Evolutionary conservation across 2,797 vertebrate species (phyloP), one percentile per base, ranked within the genome.

Genomic region (Lutjanus argentimaculatus): DNA sequence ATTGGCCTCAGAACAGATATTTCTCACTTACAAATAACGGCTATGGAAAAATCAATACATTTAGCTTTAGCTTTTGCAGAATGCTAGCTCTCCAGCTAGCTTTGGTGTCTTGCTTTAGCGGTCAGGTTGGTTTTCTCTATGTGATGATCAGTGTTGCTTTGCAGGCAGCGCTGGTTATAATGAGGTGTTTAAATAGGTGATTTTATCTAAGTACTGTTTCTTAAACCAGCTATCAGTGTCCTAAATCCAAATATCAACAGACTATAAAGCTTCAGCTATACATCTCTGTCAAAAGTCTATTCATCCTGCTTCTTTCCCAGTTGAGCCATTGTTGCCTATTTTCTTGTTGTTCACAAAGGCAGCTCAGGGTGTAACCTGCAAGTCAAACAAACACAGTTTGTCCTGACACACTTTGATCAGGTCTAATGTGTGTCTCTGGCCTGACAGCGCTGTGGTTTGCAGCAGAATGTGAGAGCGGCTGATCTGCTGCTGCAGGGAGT

Each of bases 291-390:
- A 64, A 52, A 51, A 6, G 14, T 42, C 67, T 75, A 69, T 89
- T 71, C 65, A 75, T 55, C 25, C 11, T 49, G 22, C 14, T 68
- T 55, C 52, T 84, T 64, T 72, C 62, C 77, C 83, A 85, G 70
- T 25, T 48, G 15, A 53, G 13, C 45, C 22, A 46, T 70, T 85
- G 61, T 85, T 30, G 25, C 25, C 25, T 30, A 30, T 30, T 30
- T 30, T 30, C 25, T 30, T 30, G 25, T 30, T 2, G 25, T 77
- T 63, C 8, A 78, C 78, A 82, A 77, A 77, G 65, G 42, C 22
- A 63, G 70, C 19, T 67, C 19, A 43, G 89, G 82, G 79, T 70
- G 88, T 86, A 72, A 84, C 88, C 75, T 55, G 53, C 8, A 75
- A 72, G 25, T 19, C 48, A 64, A 68, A 77, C 73, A 80, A 77